phyloP scores from a whole-genome alignment of 2,113 vertebrate species.

The Nothoprocta perdicaria region DNA sequence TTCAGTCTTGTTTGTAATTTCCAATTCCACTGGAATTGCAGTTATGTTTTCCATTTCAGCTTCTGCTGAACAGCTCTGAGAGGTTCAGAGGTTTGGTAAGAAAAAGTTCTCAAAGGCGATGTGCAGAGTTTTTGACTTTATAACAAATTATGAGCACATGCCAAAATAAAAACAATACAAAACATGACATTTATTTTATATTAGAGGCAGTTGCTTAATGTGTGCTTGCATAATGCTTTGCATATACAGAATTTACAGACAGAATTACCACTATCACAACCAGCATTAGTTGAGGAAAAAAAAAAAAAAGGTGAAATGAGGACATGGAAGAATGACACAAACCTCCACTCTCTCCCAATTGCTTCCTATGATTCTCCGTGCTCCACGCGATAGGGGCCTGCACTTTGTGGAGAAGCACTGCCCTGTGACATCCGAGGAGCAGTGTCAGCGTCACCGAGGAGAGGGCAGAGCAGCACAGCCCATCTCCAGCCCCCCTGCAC shows the following conservation, averaged over 20 bases:
- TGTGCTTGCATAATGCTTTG: not conserved
- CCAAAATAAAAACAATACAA: not conserved
- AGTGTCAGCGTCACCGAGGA: not conserved
- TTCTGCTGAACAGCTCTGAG: not conserved
- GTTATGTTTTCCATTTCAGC: not conserved
- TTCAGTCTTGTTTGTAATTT: not conserved
- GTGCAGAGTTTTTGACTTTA: not conserved
- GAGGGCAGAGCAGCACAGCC: not conserved
- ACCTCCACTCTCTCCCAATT: not conserved
- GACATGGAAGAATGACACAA: not conserved
- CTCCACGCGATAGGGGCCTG: not conserved
- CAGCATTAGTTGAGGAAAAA: not conserved
- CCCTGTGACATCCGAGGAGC: accelerated
- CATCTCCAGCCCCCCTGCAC: not conserved
- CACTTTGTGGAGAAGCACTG: not conserved
- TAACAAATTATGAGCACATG: not conserved
- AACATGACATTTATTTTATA: not conserved
- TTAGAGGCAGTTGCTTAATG: not conserved
- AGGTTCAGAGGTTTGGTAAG: not conserved
- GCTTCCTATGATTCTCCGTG: not conserved
- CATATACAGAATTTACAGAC: accelerated
- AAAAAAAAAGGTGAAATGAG: not conserved
- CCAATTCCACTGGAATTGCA: not conserved
- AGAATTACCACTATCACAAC: not conserved
- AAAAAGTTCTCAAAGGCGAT: not conserved